These are phyloP conservation scores for Actinostola sp. DNA, from an alignment of 92 coral and sea anemone genomes.

Conservation along the genomic window DNA sequence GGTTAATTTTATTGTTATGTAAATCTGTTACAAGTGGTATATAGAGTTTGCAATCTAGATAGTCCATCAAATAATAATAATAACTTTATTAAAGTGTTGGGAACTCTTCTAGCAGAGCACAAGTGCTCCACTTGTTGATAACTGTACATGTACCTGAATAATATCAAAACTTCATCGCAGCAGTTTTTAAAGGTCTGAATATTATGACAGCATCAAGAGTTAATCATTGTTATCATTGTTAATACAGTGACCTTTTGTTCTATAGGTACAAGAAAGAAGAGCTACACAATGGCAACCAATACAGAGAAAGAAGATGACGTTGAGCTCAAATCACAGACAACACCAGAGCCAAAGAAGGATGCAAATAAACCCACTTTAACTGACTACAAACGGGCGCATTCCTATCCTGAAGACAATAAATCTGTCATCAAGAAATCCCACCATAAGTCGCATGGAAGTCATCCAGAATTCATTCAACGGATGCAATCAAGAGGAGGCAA, in stretches of 20 bases:
- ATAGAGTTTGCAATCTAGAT: too few relatives aligned
- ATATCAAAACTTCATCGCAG: too few relatives aligned
- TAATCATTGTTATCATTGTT: not conserved
- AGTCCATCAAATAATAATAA: too few relatives aligned
- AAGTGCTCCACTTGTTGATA: too few relatives aligned
- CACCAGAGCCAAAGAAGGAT: slow-evolving; percentile 9
- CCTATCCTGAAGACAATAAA: slow-evolving; percentile 45
- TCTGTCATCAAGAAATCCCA: slow-evolving; percentile 23
- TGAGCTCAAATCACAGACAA: not conserved
- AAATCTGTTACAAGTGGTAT: too few relatives aligned
- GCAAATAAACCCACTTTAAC: not conserved
- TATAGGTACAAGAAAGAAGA: not conserved
- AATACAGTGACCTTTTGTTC: not conserved
- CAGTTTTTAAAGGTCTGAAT: slow-evolving; percentile 2
- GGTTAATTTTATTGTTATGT: too few relatives aligned
- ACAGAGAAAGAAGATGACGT: slow-evolving; percentile 8
- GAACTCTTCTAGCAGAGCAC: too few relatives aligned
- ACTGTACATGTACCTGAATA: too few relatives aligned
- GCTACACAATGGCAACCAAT: slow-evolving; percentile 3
- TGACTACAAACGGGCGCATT: slow-evolving; percentile 36
- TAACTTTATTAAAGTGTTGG: too few relatives aligned
- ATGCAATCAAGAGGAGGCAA: slow-evolving; percentile 36
- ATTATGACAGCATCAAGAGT: too few relatives aligned
- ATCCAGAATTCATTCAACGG: slow-evolving; percentile 39
- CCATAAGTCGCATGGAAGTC: slow-evolving; percentile 22